A percentile compares a stretch with the other conserved stretches of the same genome.
Conservation (phyloP, 2,888 invertebrate genomes). For the Camptogramma bilineatum region DNA sequence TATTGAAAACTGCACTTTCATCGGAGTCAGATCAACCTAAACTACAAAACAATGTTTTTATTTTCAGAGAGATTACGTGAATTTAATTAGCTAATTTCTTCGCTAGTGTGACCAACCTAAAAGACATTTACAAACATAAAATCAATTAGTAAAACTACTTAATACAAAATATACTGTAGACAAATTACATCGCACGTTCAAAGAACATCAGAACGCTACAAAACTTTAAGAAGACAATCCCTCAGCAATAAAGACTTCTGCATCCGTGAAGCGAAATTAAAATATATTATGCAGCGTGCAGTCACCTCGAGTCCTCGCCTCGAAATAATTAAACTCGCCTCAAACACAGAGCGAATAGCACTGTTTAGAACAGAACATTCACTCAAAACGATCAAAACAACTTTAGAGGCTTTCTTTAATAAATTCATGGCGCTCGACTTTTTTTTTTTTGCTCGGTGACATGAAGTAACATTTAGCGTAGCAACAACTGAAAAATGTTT, state of each 20-base stretch:
- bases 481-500: too few relatives aligned
- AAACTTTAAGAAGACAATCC: not conserved
- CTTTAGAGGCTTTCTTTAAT: not conserved
- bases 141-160: too few relatives aligned
- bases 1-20: too few relatives aligned
- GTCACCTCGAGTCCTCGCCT: conserved; percentile 24
- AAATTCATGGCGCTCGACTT: not conserved
- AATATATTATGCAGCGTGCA: conserved; percentile 35
- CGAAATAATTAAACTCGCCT: conserved; percentile 34
- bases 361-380: conserved; percentile 9
- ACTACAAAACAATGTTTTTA: too few relatives aligned
- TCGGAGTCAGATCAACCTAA: too few relatives aligned
- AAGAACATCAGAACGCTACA: not conserved
- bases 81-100: too few relatives aligned
- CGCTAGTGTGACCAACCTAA: too few relatives aligned
- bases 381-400: not conserved
- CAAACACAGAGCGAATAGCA: conserved; percentile 20
- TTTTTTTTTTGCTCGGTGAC: too few relatives aligned
- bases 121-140: too few relatives aligned
- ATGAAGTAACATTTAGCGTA: too few relatives aligned
- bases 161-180: not conserved
- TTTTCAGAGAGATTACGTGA: too few relatives aligned
- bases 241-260: conserved; percentile 16
- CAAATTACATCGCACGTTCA: not conserved
- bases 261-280: conserved; percentile 26